Evolutionary conservation across 1,140 invertebrate species (phyloP).

Genomic region (Listronotus oregonensis): DNA sequence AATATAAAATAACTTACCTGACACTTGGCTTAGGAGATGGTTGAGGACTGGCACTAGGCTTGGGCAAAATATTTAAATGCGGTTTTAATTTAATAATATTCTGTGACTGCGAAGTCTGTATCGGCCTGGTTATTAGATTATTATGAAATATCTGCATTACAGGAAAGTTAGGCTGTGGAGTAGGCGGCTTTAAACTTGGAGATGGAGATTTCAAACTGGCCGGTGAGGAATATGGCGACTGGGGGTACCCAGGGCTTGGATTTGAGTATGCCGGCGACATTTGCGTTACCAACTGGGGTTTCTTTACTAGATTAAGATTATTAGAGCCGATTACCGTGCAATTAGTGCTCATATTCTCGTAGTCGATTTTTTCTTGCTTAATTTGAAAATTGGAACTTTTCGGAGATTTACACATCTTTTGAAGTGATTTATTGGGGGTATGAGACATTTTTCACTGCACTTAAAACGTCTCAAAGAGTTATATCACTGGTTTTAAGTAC

Average conservation of each 20-base stretch:
- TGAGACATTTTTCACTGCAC: conserved; percentile 54
- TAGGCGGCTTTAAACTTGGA: conserved; percentile 50
- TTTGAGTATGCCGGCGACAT: conserved; percentile 54
- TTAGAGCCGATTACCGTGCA: conserved; percentile 55
- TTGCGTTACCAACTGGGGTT: conserved; percentile 50
- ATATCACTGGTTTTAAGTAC: conserved; percentile 41
- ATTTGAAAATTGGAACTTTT: conserved; percentile 49
- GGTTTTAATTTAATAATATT: conserved; percentile 55
- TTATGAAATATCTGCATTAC: conserved; percentile 55
- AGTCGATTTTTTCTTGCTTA: conserved; percentile 52
- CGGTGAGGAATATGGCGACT: conserved; percentile 51
- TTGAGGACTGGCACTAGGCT: conserved; percentile 52
- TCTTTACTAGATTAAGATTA: conserved; percentile 55
- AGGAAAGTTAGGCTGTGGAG: conserved; percentile 52
- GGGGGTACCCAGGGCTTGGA: conserved; percentile 49
- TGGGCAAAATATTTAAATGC: conserved; percentile 55
- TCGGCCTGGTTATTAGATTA: conserved; percentile 47
- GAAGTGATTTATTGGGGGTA: conserved; percentile 48
- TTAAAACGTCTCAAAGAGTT: conserved; percentile 27
- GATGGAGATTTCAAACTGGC: conserved; percentile 54
- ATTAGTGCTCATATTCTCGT: conserved; percentile 54
- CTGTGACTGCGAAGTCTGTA: conserved; percentile 47
- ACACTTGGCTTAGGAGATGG: conserved; percentile 52
- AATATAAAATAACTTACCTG: conserved; percentile 42
- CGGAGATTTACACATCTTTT: conserved; percentile 57